Base-by-base conservation (phyloP, 2,113 vertebrate species). In the Coryphaenoides rupestris region DNA sequence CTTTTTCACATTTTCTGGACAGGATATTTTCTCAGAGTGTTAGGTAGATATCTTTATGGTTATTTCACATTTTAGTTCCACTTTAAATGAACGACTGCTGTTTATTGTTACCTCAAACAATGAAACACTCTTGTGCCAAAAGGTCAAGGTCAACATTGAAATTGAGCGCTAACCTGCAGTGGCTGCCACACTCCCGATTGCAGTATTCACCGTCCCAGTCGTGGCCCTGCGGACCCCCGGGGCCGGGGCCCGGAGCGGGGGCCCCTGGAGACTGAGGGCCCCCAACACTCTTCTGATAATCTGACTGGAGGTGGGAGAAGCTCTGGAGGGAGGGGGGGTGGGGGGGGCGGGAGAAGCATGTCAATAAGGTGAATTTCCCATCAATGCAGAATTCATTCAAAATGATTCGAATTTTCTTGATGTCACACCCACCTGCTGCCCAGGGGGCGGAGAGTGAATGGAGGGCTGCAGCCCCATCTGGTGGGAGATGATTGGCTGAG, bases 381-480 rank as follows among this genome's bases (percentile, higher is more conserved):
- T 40, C 33, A 40, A 40, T 40, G 33, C 33, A 40, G 33, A 10
- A 6, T 40, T 6, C 9, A 40, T 40, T 12, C 33, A 40, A 40
- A 40, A 40, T 40, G 19, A 21, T 55, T 19, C 53, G 9, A 55
- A 13, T 17, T 50, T n/a, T 13, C 47, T 3, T 5, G 17, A n/a
- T 12, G 6, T 40, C 21, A 55, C 22, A 28, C 93, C 68, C 54
- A 99, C 97, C 97, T 98, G 97, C 81, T 98, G 96, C 24, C 95
- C 96, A 3, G 95, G 94, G 50, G 95, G 94, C 0, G 96, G 96
- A 82, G 96, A 92, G 86, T 93, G 94, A 66, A 96, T 93, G 79
- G 95, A 92, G 87, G 94, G 93, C 93, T 97, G 96, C 81, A 99
- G 93, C 68, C 95, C 95, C 95, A 99, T 96, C 90, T 97, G 88